Evolutionary conservation across 2,113 vertebrate species (phyloP).

Genomic region (Nestor notabilis): DNA sequence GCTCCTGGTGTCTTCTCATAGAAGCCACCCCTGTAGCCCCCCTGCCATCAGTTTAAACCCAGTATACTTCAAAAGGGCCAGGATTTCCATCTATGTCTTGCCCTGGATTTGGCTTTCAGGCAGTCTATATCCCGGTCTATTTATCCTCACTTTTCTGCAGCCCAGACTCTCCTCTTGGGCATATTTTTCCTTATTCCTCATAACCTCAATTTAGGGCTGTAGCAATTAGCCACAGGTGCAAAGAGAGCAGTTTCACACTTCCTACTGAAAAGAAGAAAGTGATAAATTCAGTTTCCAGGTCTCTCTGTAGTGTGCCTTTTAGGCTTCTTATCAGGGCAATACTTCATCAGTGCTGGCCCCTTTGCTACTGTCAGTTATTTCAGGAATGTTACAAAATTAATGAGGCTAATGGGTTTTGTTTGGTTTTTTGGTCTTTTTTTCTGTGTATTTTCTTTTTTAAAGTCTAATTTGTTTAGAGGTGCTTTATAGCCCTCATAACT

Average conservation of each 20-base stretch:
- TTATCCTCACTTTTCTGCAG: not conserved
- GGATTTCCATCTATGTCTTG: not conserved
- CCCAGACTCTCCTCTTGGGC: not conserved
- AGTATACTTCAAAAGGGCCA: not conserved
- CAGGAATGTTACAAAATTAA: slow-evolving; percentile 36
- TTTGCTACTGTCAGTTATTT: slow-evolving; percentile 33
- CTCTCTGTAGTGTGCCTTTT: not conserved
- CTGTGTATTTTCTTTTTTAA: not conserved
- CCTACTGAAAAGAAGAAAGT: not conserved
- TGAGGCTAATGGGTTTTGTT: slow-evolving; percentile 9
- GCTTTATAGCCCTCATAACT: not conserved
- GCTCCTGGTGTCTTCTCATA: not conserved
- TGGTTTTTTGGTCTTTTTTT: not conserved
- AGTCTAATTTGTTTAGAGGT: slow-evolving; percentile 16
- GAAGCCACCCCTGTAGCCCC: rapidly evolving
- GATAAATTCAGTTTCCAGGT: slow-evolving; percentile 22
- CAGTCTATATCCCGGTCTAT: not conserved
- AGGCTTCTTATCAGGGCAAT: not conserved
- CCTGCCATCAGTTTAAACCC: not conserved
- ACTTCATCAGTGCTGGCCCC: not conserved
- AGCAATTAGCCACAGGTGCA: slow-evolving; percentile 3
- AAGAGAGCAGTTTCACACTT: not conserved
- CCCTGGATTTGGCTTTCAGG: not conserved
- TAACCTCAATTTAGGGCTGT: not conserved
- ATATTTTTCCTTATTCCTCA: not conserved